A percentile compares a stretch with the other conserved stretches of the same genome.
These are phyloP conservation scores for Esox lucius DNA, from an alignment of 2,797 vertebrate species.

Conservation along the genomic window DNA sequence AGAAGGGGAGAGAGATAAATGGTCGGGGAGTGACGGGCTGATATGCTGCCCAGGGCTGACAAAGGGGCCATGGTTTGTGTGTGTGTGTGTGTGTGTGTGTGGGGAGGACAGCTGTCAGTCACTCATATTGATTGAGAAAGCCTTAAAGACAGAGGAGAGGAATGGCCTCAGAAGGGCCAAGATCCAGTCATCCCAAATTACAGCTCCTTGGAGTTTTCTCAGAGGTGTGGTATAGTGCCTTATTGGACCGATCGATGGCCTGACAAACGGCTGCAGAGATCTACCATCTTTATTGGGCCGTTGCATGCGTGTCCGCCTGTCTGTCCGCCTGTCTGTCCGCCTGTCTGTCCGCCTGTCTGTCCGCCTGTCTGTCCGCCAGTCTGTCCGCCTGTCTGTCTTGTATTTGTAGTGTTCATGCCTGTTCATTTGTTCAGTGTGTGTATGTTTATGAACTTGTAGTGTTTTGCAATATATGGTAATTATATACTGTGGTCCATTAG, in stretches of 20 bases:
- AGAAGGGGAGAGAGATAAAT: neutral
- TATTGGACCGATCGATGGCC: conserved; percentile 74
- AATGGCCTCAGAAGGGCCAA: conserved; percentile 59
- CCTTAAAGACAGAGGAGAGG: conserved; percentile 13
- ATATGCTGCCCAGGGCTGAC: conserved; percentile 13
- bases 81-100: conserved; percentile 47
- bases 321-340: too few species aligned
- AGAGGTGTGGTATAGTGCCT: conserved; percentile 63
- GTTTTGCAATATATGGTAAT: conserved; percentile 59
- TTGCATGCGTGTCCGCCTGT: conserved; percentile 19
- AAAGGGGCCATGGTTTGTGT: conserved; percentile 16
- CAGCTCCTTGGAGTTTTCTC: conserved; percentile 64
- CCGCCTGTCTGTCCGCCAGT: too few species aligned
- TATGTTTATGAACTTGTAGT: conserved; percentile 37
- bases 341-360: too few species aligned
- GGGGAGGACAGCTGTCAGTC: conserved; percentile 58
- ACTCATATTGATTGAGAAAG: conserved; percentile 61
- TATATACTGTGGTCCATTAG: conserved; percentile 66
- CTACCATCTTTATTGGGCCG: conserved; percentile 61
- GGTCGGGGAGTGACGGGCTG: neutral
- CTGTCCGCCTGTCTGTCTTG: conserved; percentile 23
- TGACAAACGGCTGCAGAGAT: conserved; percentile 76
- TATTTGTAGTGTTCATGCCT: conserved; percentile 8
- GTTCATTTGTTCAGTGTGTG: conserved; percentile 1
- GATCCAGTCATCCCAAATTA: conserved; percentile 74